Conservation (phyloP, 2,888 invertebrate species). For the Tuberolachnus salignus region DNA sequence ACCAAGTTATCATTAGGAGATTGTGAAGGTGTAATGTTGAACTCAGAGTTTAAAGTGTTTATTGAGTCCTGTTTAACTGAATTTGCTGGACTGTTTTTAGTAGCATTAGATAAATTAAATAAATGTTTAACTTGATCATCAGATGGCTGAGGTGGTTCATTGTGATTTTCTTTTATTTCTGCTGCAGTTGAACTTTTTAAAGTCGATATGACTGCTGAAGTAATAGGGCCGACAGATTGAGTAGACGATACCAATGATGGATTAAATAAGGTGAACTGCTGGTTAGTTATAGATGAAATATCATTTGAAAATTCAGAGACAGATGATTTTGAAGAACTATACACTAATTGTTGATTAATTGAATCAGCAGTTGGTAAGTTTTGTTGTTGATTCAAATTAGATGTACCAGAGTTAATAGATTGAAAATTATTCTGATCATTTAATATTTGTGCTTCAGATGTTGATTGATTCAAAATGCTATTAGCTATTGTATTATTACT, state of each 20-base stretch:
- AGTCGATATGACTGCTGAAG: not conserved
- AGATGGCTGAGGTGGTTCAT: not conserved
- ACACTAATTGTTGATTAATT: slow-evolving; percentile 4
- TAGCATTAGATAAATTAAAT: not conserved
- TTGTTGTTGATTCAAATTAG: not conserved
- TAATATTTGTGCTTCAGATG: not conserved
- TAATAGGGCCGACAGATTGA: slow-evolving; percentile 8
- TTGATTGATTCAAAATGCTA: not conserved
- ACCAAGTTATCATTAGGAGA: not conserved
- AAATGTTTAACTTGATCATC: not conserved
- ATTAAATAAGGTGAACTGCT: not conserved
- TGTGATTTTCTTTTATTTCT: slow-evolving; percentile 2
- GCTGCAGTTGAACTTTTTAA: slow-evolving; percentile 8
- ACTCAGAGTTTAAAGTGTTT: not conserved
- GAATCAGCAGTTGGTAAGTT: not conserved
- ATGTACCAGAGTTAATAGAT: not conserved
- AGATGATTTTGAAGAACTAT: slow-evolving; percentile 19
- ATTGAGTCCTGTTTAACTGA: not conserved
- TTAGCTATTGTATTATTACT: slow-evolving; percentile 1
- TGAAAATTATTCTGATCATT: not conserved
- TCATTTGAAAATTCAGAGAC: slow-evolving; percentile 7
- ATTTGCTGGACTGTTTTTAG: not conserved
- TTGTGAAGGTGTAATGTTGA: not conserved
- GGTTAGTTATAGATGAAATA: slow-evolving; percentile 4
- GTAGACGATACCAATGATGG: not conserved